These are phyloP conservation scores for Trichogramma dendrolimi DNA, from an alignment of 2,888 invertebrate genomes.

Conservation along the genomic window DNA sequence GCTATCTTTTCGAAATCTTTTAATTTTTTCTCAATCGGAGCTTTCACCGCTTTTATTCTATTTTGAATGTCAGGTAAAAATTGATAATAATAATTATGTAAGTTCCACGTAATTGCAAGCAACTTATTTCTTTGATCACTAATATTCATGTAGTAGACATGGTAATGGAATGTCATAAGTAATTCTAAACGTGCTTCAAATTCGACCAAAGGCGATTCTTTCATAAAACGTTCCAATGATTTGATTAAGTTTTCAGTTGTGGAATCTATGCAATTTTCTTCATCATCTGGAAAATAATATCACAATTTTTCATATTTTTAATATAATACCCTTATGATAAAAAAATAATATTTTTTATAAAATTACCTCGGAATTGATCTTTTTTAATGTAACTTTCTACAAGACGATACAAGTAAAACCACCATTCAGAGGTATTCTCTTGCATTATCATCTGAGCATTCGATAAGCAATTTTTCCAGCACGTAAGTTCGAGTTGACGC, in stretches of 20 bases:
- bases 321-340: neutral
- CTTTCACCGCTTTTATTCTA: slow-evolving; percentile 64
- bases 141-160: slow-evolving; percentile 61
- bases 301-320: neutral
- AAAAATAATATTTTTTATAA: neutral
- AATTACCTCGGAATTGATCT: slow-evolving; percentile 4
- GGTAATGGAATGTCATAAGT: slow-evolving; percentile 76
- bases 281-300: no score
- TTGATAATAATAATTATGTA: slow-evolving; percentile 79
- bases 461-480: slow-evolving; percentile 82
- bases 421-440: slow-evolving; percentile 75
- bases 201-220: slow-evolving; percentile 78
- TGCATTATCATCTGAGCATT: slow-evolving; percentile 64
- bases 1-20: slow-evolving; percentile 93
- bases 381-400: slow-evolving; percentile 59
- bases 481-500: slow-evolving; percentile 83
- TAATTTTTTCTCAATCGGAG: slow-evolving; percentile 86
- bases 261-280: slow-evolving; percentile 32
- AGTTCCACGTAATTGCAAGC: slow-evolving; percentile 71
- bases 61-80: slow-evolving; percentile 65
- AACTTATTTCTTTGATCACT: slow-evolving; percentile 53
- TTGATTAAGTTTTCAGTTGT: slow-evolving; percentile 52
- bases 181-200: slow-evolving; percentile 75
- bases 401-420: slow-evolving; percentile 81
- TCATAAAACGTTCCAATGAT: slow-evolving; percentile 76